Base-by-base conservation (phyloP, 2,888 invertebrate species). In the Eristalis intricaria region DNA sequence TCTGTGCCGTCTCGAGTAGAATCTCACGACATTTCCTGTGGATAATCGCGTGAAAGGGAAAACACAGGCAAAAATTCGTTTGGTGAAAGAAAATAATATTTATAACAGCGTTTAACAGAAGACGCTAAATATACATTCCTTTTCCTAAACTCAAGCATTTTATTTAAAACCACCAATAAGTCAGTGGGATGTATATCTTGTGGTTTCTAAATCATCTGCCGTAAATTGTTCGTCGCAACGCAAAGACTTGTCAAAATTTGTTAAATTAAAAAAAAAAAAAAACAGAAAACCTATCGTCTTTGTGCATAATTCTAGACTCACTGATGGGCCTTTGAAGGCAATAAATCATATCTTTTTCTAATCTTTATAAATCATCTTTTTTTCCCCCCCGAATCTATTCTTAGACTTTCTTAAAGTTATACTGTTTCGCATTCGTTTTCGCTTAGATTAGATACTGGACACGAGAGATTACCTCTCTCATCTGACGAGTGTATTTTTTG, bases 81-180 rank as follows among this genome's bases (percentile, higher is more conserved):
- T 23, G 11, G 23, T 11, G 23, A 26, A 60, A 60, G 22, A 58
- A 60, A 60, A 60, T 13, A 63, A 58, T 40, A 78, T 70, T 56
- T 58, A 70, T 38, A 63, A 78, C 61, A 26, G 29, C 63, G 64
- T 64, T 70, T 64, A 77, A 32, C 63, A 50, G 69, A 35, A 61
- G 60, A 40, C 43, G 8, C 29, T 22, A 15, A 26, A 23, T n/a
- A 66, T 66, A 60, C n/a, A 26, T 29, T 32, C 32, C 0, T 32
- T 32, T 7, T 32, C 10, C 5, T 32, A 32, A 56, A 38, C 38
- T 40, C 40, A 43, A 32, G 8, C 19, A 23, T 63, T 69, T 38
- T 63, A 35, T 26, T 69, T 63, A 61, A 38, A 15, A 77, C 23
- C 38, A 23, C n/a, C 19, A 64, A 65, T 32, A 74, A 71, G 61